These are phyloP conservation scores for Eulemur macaco DNA, from an alignment of 2,113 vertebrate genomes.

Conservation along the genomic window DNA sequence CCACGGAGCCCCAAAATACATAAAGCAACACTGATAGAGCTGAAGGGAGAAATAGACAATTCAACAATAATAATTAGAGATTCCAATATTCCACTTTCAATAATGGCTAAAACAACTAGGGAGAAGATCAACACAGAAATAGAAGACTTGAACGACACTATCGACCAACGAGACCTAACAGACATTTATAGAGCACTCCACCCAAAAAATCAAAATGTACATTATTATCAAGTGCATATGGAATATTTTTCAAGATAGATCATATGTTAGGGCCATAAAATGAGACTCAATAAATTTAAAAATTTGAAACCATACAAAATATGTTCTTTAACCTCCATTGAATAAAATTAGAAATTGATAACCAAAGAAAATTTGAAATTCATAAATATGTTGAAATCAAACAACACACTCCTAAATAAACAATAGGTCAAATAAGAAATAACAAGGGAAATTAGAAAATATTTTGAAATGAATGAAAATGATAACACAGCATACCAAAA, in stretches of 20 bases:
- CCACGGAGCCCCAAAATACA: neutral
- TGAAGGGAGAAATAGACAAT: neutral
- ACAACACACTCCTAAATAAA: neutral
- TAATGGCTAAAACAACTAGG: neutral
- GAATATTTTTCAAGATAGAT: neutral
- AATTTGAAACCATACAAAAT: neutral
- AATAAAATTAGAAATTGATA: slow-evolving; percentile 7
- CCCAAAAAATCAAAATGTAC: neutral
- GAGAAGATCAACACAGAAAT: neutral
- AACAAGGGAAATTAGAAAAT: slow-evolving; percentile 1
- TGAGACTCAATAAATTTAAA: neutral
- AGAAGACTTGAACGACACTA: neutral
- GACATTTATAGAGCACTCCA: neutral
- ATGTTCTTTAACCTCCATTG: neutral
- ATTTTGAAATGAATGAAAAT: slow-evolving; percentile 8
- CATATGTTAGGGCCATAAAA: neutral
- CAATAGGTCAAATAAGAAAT: neutral
- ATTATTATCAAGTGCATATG: neutral
- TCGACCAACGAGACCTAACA: neutral
- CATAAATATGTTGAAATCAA: neutral
- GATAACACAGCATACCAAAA: neutral
- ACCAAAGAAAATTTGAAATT: neutral
- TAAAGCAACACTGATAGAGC: neutral
- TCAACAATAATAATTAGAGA: neutral
- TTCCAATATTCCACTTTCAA: neutral